Evolutionary conservation across 53 echinoderm and acorn worm genomes (phyloP).

Genomic region (Apostichopus leukothele): DNA sequence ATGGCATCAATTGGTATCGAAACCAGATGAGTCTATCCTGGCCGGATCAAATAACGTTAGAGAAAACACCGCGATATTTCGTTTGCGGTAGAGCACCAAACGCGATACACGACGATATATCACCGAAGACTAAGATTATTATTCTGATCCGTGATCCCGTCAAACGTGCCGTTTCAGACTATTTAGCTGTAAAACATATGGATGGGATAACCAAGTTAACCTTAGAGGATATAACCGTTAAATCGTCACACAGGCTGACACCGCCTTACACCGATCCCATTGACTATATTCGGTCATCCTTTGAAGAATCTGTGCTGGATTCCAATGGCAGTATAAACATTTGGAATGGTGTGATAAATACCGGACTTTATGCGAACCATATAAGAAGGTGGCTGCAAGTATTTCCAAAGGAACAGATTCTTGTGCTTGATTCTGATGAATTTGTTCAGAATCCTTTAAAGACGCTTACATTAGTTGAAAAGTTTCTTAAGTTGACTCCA

Average conservation of each 20-base stretch:
- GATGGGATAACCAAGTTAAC: background rate
- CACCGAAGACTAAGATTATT: slow-evolving; percentile 23
- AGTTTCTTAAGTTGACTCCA: slow-evolving; percentile 14
- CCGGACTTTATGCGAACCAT: slow-evolving; percentile 16
- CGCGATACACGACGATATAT: background rate
- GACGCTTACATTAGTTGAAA: background rate
- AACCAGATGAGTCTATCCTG: background rate
- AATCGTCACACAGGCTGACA: background rate
- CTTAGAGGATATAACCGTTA: too few species aligned
- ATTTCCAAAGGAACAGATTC: slow-evolving; percentile 22
- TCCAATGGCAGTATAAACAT: background rate
- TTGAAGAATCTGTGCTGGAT: slow-evolving; percentile 10
- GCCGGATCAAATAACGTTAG: slow-evolving; percentile 22
- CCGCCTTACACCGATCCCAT: slow-evolving; percentile 4
- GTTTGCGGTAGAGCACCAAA: background rate
- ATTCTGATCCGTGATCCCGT: slow-evolving; percentile 33
- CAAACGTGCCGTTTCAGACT: slow-evolving; percentile 30
- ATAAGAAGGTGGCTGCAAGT: background rate
- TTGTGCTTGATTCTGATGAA: background rate
- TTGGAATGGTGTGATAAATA: slow-evolving; percentile 4
- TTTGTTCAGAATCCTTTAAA: background rate
- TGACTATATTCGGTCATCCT: slow-evolving; percentile 1
- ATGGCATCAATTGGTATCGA: slow-evolving; percentile 19
- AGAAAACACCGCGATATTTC: slow-evolving; percentile 25
- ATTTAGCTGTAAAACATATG: background rate